phyloP scores from a whole-genome alignment of 2,113 vertebrate genomes.

The Tetrao urogallus region DNA sequence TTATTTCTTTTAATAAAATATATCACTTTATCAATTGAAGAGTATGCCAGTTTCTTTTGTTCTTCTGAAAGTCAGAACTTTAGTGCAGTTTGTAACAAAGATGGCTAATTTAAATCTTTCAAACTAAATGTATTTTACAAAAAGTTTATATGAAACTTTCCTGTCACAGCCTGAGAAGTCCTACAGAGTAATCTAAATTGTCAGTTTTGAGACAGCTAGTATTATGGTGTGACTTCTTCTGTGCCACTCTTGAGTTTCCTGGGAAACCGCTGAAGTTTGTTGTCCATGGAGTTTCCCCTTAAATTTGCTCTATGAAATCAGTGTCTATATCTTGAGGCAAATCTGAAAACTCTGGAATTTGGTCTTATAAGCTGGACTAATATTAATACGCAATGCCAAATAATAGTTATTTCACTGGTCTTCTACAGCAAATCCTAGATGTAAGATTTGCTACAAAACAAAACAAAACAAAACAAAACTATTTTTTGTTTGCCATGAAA shows the following conservation, averaged over 20 bases:
- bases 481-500: background rate
- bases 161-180: background rate
- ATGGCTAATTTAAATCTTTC: fast-evolving
- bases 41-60: background rate
- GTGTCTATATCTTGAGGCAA: background rate
- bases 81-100: background rate
- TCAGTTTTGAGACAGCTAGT: background rate
- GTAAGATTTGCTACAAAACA: background rate
- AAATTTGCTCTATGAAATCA: background rate
- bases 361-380: background rate
- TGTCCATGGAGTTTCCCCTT: background rate
- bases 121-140: background rate
- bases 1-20: background rate
- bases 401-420: background rate
- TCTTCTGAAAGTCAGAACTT: background rate
- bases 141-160: background rate
- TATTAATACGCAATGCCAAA: background rate
- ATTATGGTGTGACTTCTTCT: background rate
- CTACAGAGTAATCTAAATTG: background rate
- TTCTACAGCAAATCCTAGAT: background rate
- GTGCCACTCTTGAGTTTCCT: background rate
- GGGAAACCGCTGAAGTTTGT: background rate
- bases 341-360: background rate
- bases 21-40: background rate
- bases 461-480: background rate